phyloP scores from a whole-genome alignment of 2,797 vertebrate genomes.

The Lagocephalus sceleratus region DNA sequence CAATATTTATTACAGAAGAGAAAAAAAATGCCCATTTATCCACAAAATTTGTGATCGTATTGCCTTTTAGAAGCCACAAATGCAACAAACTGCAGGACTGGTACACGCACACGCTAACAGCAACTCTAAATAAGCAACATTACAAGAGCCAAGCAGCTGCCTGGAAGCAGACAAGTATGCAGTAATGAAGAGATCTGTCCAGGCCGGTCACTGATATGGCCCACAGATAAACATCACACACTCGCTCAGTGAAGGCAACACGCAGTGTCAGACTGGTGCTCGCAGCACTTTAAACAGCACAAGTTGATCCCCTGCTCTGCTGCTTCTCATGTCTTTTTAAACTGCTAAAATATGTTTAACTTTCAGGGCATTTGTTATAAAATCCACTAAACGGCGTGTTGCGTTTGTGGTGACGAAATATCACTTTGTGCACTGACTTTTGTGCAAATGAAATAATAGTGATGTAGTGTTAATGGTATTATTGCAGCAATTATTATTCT shows the following conservation, averaged over 20 bases:
- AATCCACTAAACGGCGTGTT: neutral
- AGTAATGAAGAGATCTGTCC: constrained; percentile 72
- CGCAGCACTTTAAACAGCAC: constrained; percentile 38
- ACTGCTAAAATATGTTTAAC: too few species aligned
- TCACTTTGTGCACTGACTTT: neutral
- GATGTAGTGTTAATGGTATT: neutral
- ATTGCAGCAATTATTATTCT: neutral
- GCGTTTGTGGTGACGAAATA: neutral
- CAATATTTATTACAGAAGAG: neutral
- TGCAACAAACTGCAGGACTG: neutral
- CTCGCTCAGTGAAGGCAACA: constrained; percentile 55
- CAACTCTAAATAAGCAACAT: constrained; percentile 42
- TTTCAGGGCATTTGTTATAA: too few species aligned
- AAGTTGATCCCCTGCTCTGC: constrained; percentile 21
- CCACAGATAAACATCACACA: constrained; percentile 72
- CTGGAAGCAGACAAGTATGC: constrained; percentile 55
- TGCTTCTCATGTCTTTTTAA: too few species aligned
- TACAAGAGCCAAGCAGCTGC: constrained; percentile 38
- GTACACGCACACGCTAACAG: constrained; percentile 35
- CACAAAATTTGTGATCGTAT: neutral
- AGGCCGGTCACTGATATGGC: constrained; percentile 66
- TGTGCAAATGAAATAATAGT: neutral
- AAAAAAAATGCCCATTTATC: neutral
- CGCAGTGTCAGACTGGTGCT: constrained; percentile 56
- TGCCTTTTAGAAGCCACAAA: too few species aligned